A percentile compares a stretch with the other conserved stretches of the same genome.
Evolutionary conservation across 1,140 invertebrate genomes (phyloP).

Genomic region (Drosophila baimaii): DNA sequence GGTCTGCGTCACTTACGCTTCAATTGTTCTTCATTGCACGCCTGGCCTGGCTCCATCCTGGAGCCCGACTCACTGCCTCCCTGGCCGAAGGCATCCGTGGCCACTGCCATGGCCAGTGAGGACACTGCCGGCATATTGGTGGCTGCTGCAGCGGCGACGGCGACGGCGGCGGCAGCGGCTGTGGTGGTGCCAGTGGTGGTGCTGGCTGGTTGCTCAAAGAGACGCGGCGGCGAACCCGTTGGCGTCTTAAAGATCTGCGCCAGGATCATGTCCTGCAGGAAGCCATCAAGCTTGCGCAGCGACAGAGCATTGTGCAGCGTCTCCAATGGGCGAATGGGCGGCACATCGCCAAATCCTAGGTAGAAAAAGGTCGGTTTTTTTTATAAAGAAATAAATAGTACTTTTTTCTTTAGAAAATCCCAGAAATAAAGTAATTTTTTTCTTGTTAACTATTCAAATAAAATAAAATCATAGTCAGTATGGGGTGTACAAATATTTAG

Average conservation of each 20-base stretch:
- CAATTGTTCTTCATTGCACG: slow-evolving; percentile 10
- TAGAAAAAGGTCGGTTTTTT: neutral
- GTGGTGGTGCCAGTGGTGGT: too few species aligned
- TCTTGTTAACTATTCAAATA: too few species aligned
- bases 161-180: slow-evolving; percentile 11
- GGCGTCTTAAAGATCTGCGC: slow-evolving; percentile 89
- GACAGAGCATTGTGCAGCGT: slow-evolving; percentile 98
- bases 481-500: too few species aligned
- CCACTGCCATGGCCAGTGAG: neutral
- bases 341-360: slow-evolving; percentile 93
- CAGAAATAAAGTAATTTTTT: neutral
- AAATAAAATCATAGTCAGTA: too few species aligned
- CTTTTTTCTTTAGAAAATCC: neutral
- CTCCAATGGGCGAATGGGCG: slow-evolving; percentile 96
- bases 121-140: slow-evolving; percentile 1
- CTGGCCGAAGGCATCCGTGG: slow-evolving; percentile 1
- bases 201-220: too few species aligned
- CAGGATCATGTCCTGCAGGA: slow-evolving; percentile 92
- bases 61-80: slow-evolving; percentile 24
- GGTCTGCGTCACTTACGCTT: slow-evolving; percentile 35
- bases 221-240: slow-evolving; percentile 88
- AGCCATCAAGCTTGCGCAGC: slow-evolving; percentile 93
- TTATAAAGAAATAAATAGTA: neutral
- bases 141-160: neutral
- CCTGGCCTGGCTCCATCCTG: neutral